These are phyloP conservation scores for Pelecanus crispus DNA, from an alignment of 2,113 vertebrate genomes.

Conservation along the genomic window DNA sequence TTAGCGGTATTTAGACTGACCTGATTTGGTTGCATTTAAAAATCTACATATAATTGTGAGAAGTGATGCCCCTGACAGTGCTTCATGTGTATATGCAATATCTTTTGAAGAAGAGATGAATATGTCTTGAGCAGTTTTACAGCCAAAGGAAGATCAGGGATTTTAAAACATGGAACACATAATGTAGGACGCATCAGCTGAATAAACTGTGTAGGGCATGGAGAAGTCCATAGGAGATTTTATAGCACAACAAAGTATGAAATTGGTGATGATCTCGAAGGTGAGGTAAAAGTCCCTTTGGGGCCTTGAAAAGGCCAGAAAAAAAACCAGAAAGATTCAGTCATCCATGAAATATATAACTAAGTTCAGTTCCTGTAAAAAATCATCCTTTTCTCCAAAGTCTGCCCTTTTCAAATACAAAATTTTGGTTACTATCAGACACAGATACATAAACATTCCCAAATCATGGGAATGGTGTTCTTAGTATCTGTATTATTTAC, in stretches of 20 bases:
- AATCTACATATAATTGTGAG: neutral
- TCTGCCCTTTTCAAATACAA: neutral
- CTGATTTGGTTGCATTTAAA: neutral
- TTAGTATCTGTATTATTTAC: neutral
- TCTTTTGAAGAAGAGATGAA: neutral
- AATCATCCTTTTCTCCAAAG: neutral
- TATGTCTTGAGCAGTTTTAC: neutral
- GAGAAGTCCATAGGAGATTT: neutral
- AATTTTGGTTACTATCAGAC: neutral
- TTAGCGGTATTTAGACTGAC: neutral
- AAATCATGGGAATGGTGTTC: neutral
- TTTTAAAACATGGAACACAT: neutral
- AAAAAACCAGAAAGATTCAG: neutral
- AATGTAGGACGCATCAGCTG: neutral
- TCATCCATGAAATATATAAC: neutral
- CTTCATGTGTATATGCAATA: neutral
- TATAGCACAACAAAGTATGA: neutral
- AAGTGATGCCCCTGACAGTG: neutral
- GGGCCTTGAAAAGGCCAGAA: neutral
- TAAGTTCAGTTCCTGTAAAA: neutral
- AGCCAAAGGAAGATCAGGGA: neutral
- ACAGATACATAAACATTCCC: neutral
- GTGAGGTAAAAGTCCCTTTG: neutral
- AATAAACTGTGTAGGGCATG: neutral
- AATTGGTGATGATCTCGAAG: neutral